phyloP scores from a whole-genome alignment of 2,888 invertebrate genomes.

The Vannuccia rotundouncinata region DNA sequence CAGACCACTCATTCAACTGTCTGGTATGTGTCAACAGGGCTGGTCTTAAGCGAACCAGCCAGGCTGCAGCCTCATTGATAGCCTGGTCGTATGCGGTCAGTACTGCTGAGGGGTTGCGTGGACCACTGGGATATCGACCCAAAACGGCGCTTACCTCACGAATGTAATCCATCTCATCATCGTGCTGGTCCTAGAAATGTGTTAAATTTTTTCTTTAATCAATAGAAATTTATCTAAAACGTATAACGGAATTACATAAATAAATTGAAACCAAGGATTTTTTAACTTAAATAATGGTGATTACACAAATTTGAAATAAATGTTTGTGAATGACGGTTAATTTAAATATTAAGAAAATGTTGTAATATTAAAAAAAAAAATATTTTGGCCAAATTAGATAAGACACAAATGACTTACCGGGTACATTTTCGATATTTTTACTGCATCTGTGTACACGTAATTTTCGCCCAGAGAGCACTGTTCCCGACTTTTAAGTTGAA shows the following conservation, averaged over 20 bases:
- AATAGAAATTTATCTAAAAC: too few species aligned
- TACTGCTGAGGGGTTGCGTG: slow-evolving; percentile 29
- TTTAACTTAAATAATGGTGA: too few species aligned
- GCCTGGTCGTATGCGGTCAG: slow-evolving; percentile 38
- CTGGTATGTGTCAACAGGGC: slow-evolving; percentile 36
- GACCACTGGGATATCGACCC: slow-evolving; percentile 36
- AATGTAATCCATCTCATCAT: slow-evolving; percentile 37
- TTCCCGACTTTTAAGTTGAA: slow-evolving; percentile 25
- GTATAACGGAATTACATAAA: too few species aligned
- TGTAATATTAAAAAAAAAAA: too few species aligned
- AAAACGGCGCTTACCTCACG: slow-evolving; percentile 34
- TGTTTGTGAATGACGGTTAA: too few species aligned
- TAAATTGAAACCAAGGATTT: too few species aligned
- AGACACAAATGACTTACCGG: background rate
- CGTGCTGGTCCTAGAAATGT: background rate
- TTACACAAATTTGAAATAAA: too few species aligned
- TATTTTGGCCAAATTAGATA: too few species aligned
- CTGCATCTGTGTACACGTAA: slow-evolving; percentile 30
- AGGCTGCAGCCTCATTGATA: slow-evolving; percentile 39
- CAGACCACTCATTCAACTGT: slow-evolving; percentile 32
- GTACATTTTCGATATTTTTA: slow-evolving; percentile 11
- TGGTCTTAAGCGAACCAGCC: slow-evolving; percentile 34
- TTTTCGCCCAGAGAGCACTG: slow-evolving; percentile 33
- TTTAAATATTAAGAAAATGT: too few species aligned
- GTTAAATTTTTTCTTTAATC: background rate